Base-by-base conservation (phyloP, 1,140 invertebrate genomes). In the Drosophila simulans region DNA sequence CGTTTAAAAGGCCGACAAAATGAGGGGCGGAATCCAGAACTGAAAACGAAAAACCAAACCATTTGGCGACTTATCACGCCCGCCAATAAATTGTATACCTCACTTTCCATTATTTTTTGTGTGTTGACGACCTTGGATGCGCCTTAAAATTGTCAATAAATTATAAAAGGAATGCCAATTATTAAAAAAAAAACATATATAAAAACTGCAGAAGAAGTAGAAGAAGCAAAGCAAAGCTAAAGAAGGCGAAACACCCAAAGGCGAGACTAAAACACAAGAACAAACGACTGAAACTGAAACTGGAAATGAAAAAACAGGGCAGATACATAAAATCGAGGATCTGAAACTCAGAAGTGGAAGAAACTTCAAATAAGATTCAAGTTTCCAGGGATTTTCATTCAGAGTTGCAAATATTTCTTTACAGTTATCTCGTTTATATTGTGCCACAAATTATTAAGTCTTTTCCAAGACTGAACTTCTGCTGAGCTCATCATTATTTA, bases 171-270 rank as follows among this genome's bases (percentile, higher is more conserved):
- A 81, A 80, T 81, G 59, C 43, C 43, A 60, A 53, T 59, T 37
- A 56, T 45, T 8, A 27, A 34, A 43, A 17, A 43, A 17, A 65
- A 52, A 49, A 70, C 8, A 48, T 4, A 34, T 11, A 3, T 17
- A 5, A 31, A 35, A 22, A 15, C 25, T 31, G 43, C 35, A 27
- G 43, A 2, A 25, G 11, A 20, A 15, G 39, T 15, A 40, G 31
- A 43, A 27, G n/a, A 3, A 54, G 15, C 12, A 5, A 39, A 15
- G 20, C 12, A 63, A 46, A 20, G 27, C 31, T 49, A 45, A 63
- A 49, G 54, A 69, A 63, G 57, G 49, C 56, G 64, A 52, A 66
- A 80, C 72, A 65, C 78, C 78, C 78, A 81, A 69, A 70, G 27
- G 54, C 34, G 43, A 49, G 15, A 34, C 20, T n/a, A 68, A 35